Conservation (phyloP, 2,888 invertebrate genomes). For the Oligia fasciuncula region DNA sequence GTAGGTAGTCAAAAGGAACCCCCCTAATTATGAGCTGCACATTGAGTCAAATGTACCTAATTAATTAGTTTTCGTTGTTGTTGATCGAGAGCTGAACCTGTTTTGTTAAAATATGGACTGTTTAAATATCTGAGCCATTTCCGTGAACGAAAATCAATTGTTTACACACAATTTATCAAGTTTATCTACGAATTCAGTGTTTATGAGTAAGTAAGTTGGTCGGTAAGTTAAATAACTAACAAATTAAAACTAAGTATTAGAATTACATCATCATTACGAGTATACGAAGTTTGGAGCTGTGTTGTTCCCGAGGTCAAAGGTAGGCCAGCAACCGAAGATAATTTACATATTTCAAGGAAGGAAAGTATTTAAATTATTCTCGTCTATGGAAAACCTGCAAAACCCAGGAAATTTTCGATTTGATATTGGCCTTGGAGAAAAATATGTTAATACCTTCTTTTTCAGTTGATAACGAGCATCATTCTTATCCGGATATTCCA, state of each 20-base stretch:
- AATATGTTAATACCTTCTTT: conserved; percentile 19
- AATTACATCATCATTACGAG: neutral
- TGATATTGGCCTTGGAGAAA: neutral
- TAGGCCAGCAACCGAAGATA: neutral
- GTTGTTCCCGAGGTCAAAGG: conserved; percentile 3
- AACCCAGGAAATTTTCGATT: neutral
- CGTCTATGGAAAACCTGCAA: no score
- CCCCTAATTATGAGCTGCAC: neutral
- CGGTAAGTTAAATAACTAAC: no score
- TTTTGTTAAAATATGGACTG: neutral
- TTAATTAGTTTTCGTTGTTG: neutral
- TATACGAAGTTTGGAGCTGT: neutral
- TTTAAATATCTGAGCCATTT: no score
- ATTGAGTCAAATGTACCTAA: neutral
- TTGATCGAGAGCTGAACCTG: neutral
- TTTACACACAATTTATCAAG: no score
- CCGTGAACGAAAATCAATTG: no score
- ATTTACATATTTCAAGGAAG: neutral
- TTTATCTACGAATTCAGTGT: no score
- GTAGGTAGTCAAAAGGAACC: neutral
- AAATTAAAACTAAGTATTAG: no score
- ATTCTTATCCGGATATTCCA: conserved; percentile 14
- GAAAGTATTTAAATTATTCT: neutral
- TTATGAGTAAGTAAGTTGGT: no score
- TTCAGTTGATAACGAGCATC: conserved; percentile 19